Percentiles rank a stretch among this genome's conserved stretches.
These are phyloP conservation scores for Zaprionus lachaisei DNA, from an alignment of 1,140 invertebrate genomes.

Conservation along the genomic window DNA sequence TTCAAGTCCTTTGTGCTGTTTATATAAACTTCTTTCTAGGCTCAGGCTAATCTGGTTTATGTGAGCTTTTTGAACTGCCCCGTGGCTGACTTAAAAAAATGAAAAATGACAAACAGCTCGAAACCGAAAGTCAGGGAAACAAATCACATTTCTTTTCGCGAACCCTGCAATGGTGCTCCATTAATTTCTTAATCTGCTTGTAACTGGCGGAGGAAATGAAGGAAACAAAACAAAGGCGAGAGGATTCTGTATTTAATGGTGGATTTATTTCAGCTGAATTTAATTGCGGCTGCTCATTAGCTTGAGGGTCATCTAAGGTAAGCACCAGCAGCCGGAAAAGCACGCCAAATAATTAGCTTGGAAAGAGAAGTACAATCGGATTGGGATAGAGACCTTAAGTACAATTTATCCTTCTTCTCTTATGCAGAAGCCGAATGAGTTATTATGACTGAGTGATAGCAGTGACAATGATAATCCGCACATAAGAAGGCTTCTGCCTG, in stretches of 20 bases:
- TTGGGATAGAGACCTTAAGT: background rate
- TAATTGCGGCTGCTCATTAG: constrained; percentile 38
- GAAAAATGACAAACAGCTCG: constrained; percentile 35
- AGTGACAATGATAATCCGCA: constrained; percentile 43
- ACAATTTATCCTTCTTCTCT: background rate
- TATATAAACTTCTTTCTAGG: too few species aligned
- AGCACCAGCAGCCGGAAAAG: background rate
- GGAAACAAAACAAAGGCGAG: background rate
- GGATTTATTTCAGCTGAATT: constrained; percentile 15
- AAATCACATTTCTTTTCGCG: constrained; percentile 7
- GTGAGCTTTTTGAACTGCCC: constrained; percentile 15
- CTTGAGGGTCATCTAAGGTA: constrained; percentile 9
- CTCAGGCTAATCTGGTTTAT: constrained; percentile 10
- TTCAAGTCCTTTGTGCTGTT: constrained; percentile 7
- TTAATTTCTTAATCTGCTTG: constrained; percentile 49
- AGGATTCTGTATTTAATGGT: constrained; percentile 10
- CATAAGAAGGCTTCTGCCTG: constrained; percentile 19
- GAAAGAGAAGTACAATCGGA: constrained; percentile 9
- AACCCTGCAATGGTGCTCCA: constrained; percentile 17
- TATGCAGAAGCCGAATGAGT: constrained; percentile 32
- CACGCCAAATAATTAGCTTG: background rate
- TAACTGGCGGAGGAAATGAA: constrained; percentile 4
- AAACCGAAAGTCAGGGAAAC: constrained; percentile 24
- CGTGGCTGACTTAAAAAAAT: constrained; percentile 37
- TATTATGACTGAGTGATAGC: constrained; percentile 39